These are phyloP conservation scores for Diabrotica virgifera DNA, from an alignment of 1,140 invertebrate species.

Conservation along the genomic window DNA sequence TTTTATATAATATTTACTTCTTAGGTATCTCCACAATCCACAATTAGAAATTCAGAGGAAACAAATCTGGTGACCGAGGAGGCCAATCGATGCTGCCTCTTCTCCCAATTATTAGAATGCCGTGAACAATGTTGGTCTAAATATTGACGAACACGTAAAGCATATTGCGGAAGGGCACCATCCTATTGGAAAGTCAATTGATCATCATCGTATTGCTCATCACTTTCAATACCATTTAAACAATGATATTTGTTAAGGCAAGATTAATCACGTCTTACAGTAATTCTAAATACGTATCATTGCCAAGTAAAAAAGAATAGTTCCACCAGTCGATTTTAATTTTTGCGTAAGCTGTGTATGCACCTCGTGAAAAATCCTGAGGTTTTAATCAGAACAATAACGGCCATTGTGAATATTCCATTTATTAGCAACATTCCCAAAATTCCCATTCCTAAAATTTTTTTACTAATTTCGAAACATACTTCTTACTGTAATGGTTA, in stretches of 20 bases:
- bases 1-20: too few relatives aligned
- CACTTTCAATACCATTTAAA: conserved; percentile 7
- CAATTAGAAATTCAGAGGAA: neutral
- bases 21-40: too few relatives aligned
- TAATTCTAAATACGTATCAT: neutral
- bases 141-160: conserved; percentile 6
- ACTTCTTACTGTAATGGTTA: too few relatives aligned
- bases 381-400: neutral
- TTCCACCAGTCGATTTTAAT: neutral
- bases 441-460: too few relatives aligned
- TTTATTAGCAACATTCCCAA: too few relatives aligned
- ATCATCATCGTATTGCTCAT: neutral
- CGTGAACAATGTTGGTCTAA: neutral
- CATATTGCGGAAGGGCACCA: conserved; percentile 7
- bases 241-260: neutral
- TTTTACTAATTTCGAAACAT: too few relatives aligned
- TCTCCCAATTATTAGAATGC: conserved; percentile 4
- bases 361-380: neutral
- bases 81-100: neutral
- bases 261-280: neutral
- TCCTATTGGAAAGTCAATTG: neutral
- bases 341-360: neutral
- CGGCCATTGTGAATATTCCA: neutral
- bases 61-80: neutral
- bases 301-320: neutral